Conservation (phyloP, 1,140 invertebrate species). For the Scaptomyza pallida region DNA sequence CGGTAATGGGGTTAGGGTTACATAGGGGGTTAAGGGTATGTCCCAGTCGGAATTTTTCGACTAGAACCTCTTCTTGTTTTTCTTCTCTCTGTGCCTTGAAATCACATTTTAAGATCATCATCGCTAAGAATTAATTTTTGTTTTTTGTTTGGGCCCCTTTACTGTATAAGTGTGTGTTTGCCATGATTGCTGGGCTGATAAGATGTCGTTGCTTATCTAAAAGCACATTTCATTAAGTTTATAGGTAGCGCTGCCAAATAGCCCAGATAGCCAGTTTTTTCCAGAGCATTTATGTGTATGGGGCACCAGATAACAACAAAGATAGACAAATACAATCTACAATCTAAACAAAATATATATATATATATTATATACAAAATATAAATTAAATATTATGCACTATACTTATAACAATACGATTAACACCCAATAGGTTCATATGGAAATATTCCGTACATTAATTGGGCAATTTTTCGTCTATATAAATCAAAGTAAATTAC, state of each 20-base stretch:
- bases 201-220: constrained; percentile 22
- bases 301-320: constrained; percentile 17
- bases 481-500: too few species aligned
- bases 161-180: not conserved
- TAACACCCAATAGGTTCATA: not conserved
- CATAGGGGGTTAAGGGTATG: too few species aligned
- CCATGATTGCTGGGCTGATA: constrained; percentile 13
- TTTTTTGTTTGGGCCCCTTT: not conserved
- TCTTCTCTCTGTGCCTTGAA: not conserved
- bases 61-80: too few species aligned
- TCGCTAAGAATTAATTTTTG: not conserved
- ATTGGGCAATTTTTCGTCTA: too few species aligned
- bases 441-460: not conserved
- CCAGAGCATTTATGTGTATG: constrained; percentile 36
- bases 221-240: constrained; percentile 31
- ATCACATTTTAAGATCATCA: not conserved
- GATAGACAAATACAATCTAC: constrained; percentile 1
- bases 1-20: too few species aligned
- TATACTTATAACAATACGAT: not conserved
- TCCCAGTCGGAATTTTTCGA: too few species aligned
- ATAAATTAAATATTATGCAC: not conserved
- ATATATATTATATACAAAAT: too few species aligned
- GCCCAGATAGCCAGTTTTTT: constrained; percentile 39
- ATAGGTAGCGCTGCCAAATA: constrained; percentile 8
- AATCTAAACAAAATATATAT: constrained; percentile 2